These are phyloP conservation scores for Crambe crambe DNA, from an alignment of 37 sponge, comb jelly and placozoan species.

Conservation along the genomic window DNA sequence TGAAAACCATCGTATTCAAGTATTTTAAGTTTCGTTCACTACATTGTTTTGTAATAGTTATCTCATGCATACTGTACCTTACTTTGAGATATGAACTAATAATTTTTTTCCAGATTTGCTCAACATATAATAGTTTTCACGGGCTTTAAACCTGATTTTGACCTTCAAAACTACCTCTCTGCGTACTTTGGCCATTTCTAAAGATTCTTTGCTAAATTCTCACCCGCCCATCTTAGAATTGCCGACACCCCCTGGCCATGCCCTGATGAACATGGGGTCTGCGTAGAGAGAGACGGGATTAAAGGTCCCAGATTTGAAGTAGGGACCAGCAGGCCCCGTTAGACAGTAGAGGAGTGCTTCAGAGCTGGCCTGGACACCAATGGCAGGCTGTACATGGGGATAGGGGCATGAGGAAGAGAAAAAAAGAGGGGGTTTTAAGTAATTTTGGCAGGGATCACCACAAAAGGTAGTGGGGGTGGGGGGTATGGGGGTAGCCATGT, in stretches of 20 bases:
- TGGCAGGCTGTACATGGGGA: conserved; percentile 50
- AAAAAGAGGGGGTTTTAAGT: too few species aligned
- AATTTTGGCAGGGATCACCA: too few species aligned
- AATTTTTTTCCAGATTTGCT: too few species aligned
- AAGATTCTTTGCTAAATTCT: too few species aligned
- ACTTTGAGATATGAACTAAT: too few species aligned
- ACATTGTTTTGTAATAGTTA: too few species aligned
- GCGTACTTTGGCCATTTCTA: not conserved
- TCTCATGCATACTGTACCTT: too few species aligned
- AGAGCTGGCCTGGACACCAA: conserved; percentile 80
- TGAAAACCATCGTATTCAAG: too few species aligned
- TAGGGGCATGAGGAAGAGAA: conserved; percentile 20
- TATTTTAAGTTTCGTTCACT: too few species aligned
- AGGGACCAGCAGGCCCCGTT: conserved; percentile 92
- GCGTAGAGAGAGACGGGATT: conserved; percentile 90
- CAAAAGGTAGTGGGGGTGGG: too few species aligned
- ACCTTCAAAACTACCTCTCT: not conserved
- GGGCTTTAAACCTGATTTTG: not conserved
- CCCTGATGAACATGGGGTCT: conserved; percentile 84
- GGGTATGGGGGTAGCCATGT: too few species aligned
- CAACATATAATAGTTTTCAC: too few species aligned
- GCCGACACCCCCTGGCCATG: conserved; percentile 96
- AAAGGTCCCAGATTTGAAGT: conserved; percentile 88
- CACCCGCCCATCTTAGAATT: conserved; percentile 92
- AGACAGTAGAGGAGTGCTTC: conserved; percentile 88